A percentile compares a stretch with the other conserved stretches of the same genome.
phyloP scores from a whole-genome alignment of 2,797 vertebrate species.

The Bryconaethiops microstoma region DNA sequence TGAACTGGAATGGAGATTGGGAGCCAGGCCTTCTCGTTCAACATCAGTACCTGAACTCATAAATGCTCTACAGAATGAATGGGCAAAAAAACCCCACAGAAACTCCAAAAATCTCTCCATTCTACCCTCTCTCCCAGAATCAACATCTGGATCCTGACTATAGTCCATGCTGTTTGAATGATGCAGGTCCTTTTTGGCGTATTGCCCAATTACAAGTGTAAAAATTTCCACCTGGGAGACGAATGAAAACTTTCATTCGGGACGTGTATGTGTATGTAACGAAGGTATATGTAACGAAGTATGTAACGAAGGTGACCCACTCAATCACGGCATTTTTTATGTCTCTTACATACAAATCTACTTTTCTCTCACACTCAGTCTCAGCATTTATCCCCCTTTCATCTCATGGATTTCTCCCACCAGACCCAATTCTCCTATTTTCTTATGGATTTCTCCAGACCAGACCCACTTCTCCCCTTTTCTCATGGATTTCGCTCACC shows the following conservation, averaged over 20 bases:
- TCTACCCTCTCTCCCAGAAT: neutral
- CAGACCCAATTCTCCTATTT: neutral
- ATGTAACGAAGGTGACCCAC: neutral
- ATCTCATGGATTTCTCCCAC: neutral
- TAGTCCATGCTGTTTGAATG: constrained; percentile 12
- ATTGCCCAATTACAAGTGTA: constrained; percentile 39
- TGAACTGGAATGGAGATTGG: too few species aligned
- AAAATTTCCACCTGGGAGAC: constrained; percentile 67
- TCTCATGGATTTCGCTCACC: neutral
- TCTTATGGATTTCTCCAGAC: neutral
- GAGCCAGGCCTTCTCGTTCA: too few species aligned
- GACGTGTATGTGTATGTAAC: constrained; percentile 6
- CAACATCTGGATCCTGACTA: neutral
- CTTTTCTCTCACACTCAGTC: constrained; percentile 15
- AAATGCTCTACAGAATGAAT: too few species aligned
- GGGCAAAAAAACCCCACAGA: too few species aligned
- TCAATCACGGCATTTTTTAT: constrained; percentile 41
- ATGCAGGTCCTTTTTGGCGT: constrained; percentile 8
- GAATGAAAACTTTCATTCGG: constrained; percentile 58
- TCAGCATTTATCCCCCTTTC: neutral
- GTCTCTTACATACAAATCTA: neutral
- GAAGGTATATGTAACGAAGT: too few species aligned
- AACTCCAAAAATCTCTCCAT: too few species aligned
- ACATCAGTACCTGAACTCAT: too few species aligned
- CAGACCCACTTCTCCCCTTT: neutral